These are phyloP conservation scores for Gambusia affinis DNA, from an alignment of 2,113 vertebrate genomes.

Conservation along the genomic window DNA sequence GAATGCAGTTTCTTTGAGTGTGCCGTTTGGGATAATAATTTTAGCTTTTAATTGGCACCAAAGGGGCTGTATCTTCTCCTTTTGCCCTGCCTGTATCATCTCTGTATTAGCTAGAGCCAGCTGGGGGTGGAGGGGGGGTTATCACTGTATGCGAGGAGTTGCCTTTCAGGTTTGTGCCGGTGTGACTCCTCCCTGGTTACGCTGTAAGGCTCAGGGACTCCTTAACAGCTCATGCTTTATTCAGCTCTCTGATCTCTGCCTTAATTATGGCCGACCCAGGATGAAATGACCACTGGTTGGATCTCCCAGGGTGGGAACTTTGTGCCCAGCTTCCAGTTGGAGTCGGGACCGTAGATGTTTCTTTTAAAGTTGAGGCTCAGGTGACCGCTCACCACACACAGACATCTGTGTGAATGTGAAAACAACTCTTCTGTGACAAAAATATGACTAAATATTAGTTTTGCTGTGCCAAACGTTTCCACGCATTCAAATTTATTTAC, in stretches of 20 bases:
- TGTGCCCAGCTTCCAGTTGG: neutral
- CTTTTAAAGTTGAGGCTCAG: neutral
- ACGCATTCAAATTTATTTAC: too few relatives aligned
- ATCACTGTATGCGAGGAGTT: conserved; percentile 43
- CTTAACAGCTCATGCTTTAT: conserved; percentile 73
- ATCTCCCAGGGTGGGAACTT: conserved; percentile 30
- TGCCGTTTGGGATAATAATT: conserved; percentile 51
- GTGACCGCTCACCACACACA: too few relatives aligned
- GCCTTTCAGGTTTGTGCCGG: conserved; percentile 56
- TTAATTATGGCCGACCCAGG: conserved; percentile 68
- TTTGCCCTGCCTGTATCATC: conserved; percentile 33
- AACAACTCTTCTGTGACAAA: too few relatives aligned
- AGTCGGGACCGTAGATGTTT: neutral
- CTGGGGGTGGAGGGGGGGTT: conserved; percentile 2
- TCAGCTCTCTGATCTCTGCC: conserved; percentile 71
- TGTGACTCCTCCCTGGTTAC: conserved; percentile 31
- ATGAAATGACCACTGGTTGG: conserved; percentile 9
- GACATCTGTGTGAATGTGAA: too few relatives aligned
- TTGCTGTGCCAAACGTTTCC: too few relatives aligned
- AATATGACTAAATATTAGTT: too few relatives aligned
- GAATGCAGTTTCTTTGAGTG: conserved; percentile 24
- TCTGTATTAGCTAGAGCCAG: conserved; percentile 14
- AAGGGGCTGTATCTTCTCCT: conserved; percentile 53
- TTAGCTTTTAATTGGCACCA: conserved; percentile 62
- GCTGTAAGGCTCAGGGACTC: conserved; percentile 52